Percentiles rank a stretch among this genome's conserved stretches.
Evolutionary conservation across 2,888 invertebrate species (phyloP).

Genomic region (Theretra japonica): DNA sequence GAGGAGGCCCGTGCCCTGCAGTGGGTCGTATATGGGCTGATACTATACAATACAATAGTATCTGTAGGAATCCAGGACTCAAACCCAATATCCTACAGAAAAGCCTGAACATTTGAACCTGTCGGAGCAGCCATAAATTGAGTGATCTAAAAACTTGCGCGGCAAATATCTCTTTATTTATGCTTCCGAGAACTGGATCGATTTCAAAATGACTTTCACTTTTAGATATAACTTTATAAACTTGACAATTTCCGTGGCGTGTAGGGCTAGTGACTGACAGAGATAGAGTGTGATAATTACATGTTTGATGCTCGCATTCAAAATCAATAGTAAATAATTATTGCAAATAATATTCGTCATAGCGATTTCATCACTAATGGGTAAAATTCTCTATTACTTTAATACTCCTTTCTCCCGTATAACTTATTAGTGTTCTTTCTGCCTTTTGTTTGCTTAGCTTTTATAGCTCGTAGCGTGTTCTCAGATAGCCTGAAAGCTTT

Average conservation of each 20-base stretch:
- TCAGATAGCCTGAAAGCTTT: too few relatives aligned
- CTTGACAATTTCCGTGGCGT: constrained; percentile 6
- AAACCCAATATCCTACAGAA: neutral
- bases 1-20: too few relatives aligned
- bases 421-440: too few relatives aligned
- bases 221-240: constrained; percentile 18
- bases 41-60: too few relatives aligned
- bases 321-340: too few relatives aligned
- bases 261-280: neutral
- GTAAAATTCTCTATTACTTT: too few relatives aligned
- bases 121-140: neutral
- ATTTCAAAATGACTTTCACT: constrained; percentile 22
- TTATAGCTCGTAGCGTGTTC: too few relatives aligned
- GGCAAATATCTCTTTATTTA: constrained; percentile 18
- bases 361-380: too few relatives aligned
- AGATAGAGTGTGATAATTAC: neutral
- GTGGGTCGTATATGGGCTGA: too few relatives aligned
- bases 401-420: too few relatives aligned
- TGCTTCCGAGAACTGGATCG: constrained; percentile 13
- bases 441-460: too few relatives aligned
- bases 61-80: neutral
- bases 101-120: neutral
- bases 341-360: too few relatives aligned
- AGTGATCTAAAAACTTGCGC: constrained; percentile 6
- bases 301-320: constrained; percentile 2